A percentile compares a stretch with the other conserved stretches of the same genome.
Evolutionary conservation across 2,113 vertebrate genomes (phyloP).

Genomic region (Semicossyphus pulcher): DNA sequence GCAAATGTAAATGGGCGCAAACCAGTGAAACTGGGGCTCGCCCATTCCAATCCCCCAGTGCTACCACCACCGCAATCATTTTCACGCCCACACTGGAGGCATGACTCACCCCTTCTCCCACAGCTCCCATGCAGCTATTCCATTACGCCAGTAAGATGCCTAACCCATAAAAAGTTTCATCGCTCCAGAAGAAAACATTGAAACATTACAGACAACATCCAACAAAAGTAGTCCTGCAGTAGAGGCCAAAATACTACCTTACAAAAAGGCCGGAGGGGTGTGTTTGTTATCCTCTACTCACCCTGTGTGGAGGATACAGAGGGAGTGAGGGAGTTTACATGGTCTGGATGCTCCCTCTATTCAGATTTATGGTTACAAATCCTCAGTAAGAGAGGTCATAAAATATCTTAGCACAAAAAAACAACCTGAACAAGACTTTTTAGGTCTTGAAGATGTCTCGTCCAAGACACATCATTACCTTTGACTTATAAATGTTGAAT

Average conservation of each 20-base stretch:
- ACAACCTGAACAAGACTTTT: not conserved
- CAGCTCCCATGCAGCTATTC: conserved; percentile 27
- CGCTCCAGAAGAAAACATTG: conserved; percentile 33
- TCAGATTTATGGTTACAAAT: not conserved
- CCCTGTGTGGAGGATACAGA: not conserved
- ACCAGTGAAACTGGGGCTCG: conserved; percentile 15
- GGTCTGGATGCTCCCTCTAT: not conserved
- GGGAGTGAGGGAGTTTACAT: not conserved
- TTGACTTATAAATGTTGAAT: not conserved
- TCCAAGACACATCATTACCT: not conserved
- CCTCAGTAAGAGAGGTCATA: not conserved
- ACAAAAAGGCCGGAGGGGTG: conserved; percentile 6
- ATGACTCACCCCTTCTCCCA: conserved; percentile 52
- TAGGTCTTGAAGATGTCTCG: not conserved
- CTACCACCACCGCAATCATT: conserved; percentile 1
- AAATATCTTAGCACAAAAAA: not conserved
- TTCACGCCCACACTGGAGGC: not conserved
- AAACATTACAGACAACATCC: conserved; percentile 43
- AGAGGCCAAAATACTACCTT: conserved; percentile 19
- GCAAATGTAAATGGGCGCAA: conserved; percentile 27
- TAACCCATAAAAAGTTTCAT: conserved; percentile 41
- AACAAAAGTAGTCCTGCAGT: conserved; percentile 14
- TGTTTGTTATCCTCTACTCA: conserved; percentile 3
- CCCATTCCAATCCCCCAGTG: not conserved
- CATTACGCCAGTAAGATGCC: conserved; percentile 37